Evolutionary conservation across 2,113 vertebrate species (phyloP), one percentile per base, ranked within the genome.

Genomic region (Cyprinodon brontotheroides): DNA sequence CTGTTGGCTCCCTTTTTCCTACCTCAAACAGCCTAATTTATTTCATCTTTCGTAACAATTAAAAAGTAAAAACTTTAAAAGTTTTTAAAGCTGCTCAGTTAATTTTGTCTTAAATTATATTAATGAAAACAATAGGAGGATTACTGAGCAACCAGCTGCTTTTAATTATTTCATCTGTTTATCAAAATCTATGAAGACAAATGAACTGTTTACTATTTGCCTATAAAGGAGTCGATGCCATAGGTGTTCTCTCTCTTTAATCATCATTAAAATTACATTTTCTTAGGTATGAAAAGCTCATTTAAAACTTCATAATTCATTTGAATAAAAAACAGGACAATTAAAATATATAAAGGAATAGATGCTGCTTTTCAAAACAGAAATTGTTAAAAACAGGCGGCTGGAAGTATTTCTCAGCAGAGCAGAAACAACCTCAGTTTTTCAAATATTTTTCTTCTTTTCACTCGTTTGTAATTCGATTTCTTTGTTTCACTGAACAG

Each of bases 401-500:
- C 29, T 57, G 43, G 39, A 68, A 68, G 67, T 20, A 12, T 5
- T 10, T 77, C 8, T 65, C 11, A 65, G 10, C 13, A 11, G 53
- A 36, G 38, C 48, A 14, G 22, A 77, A 65, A 59, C 40, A 1
- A 45, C 43, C 72, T 65, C 45, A 1, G 59, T 6, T 20, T 69
- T 41, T 72, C 36, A 67, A 53, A 60, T 77, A 4, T 63, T 39
- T 67, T 71, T 20, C n/a, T 57, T 57, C 50, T 57, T 65, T 68
- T 78, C 5, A 20, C 53, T 40, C 20, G 15, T 67, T 65, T 68
- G 29, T 47, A 7, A 59, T 64, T 77, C 68, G 10, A 45, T 82
- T 74, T 38, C 50, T 65, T 40, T 53, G 22, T 74, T 48, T 47
- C 5, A 10, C 63, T 63, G 29, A 89, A 63, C 92, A 98, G 98